Evolutionary conservation across 2,113 vertebrate genomes (phyloP).

Genomic region (Pungitius pungitius): DNA sequence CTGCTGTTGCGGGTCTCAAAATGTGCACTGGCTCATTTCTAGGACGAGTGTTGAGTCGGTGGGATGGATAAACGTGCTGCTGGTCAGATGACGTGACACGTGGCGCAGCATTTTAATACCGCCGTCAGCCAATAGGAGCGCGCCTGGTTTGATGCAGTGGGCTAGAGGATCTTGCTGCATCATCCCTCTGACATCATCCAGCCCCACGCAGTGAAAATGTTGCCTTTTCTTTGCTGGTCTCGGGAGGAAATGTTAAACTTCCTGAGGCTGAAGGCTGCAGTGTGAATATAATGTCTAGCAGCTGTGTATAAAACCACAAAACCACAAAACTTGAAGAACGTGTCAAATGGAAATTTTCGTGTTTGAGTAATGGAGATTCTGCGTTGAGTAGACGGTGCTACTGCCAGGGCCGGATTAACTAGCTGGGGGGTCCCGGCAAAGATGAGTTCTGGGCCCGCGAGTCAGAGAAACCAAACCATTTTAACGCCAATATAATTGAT

Average conservation of each 20-base stretch:
- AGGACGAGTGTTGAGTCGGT: slow-evolving; percentile 41
- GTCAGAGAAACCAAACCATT: background rate
- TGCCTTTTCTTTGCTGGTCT: background rate
- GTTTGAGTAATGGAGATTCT: background rate
- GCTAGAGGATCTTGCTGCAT: slow-evolving; percentile 66
- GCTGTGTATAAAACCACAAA: background rate
- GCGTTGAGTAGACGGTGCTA: background rate
- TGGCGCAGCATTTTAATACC: slow-evolving; percentile 53
- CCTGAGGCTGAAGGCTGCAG: background rate
- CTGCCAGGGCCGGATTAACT: background rate
- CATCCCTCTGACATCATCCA: slow-evolving; percentile 64
- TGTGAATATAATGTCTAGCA: background rate
- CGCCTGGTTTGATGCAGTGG: slow-evolving; percentile 77
- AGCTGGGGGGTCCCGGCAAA: background rate
- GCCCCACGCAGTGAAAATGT: slow-evolving; percentile 22
- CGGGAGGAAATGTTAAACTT: background rate
- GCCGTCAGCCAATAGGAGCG: slow-evolving; percentile 70
- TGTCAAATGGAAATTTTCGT: background rate
- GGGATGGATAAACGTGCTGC: slow-evolving; percentile 51
- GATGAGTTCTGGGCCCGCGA: background rate
- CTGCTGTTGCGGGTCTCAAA: slow-evolving; percentile 43
- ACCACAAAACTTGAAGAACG: background rate
- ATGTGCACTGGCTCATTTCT: slow-evolving; percentile 59
- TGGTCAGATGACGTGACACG: slow-evolving; percentile 58
- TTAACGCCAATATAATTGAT: background rate